phyloP scores from a whole-genome alignment of 2,888 invertebrate species.

The Amphipyra berbera region DNA sequence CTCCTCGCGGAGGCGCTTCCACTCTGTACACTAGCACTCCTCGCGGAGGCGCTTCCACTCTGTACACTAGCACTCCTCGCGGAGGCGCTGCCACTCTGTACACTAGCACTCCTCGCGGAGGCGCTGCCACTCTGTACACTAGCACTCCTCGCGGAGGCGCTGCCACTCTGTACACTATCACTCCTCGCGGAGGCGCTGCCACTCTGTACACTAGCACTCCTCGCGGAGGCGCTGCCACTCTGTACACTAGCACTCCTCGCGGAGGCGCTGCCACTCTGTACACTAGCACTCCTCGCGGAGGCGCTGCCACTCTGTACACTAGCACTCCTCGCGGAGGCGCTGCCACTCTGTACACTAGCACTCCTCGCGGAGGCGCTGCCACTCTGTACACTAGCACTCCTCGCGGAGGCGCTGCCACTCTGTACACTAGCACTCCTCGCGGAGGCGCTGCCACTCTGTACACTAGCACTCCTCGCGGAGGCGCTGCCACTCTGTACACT shows the following conservation, averaged over 20 bases:
- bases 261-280: background rate
- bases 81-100: background rate
- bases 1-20: no score
- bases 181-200: background rate
- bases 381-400: background rate
- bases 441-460: background rate
- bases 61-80: background rate
- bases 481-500: background rate
- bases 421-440: background rate
- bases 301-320: background rate
- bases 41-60: conserved; percentile 1
- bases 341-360: background rate
- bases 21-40: background rate
- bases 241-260: background rate
- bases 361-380: background rate
- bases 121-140: background rate
- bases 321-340: background rate
- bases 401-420: background rate
- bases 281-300: background rate
- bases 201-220: background rate
- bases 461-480: background rate
- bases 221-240: background rate
- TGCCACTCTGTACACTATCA: background rate
- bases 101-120: background rate
- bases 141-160: background rate